A percentile compares a stretch with the other conserved stretches of the same genome.
These are phyloP conservation scores for Eupithecia exiguata DNA, from an alignment of 2,888 invertebrate genomes.

Conservation along the genomic window DNA sequence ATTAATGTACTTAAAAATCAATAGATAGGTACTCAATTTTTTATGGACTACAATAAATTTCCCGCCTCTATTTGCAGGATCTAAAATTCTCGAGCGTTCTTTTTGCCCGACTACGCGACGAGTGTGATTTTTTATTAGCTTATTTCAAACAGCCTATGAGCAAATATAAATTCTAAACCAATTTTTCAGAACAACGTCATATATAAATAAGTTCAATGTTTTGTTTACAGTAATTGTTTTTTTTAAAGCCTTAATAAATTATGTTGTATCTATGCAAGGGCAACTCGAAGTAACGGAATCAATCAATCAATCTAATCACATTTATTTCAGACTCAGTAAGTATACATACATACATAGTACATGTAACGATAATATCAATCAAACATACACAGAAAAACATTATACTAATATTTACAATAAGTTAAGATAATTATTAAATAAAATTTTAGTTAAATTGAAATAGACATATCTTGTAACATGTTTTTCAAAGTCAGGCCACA, in stretches of 20 bases:
- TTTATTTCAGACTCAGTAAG: no score
- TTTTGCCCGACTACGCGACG: neutral
- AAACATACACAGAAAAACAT: no score
- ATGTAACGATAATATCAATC: no score
- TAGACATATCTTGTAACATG: no score
- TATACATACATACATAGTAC: no score
- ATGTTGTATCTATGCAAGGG: neutral
- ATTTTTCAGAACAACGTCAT: neutral
- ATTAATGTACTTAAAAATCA: neutral
- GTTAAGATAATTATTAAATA: no score
- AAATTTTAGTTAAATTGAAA: no score
- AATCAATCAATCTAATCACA: no score
- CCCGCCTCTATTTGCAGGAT: neutral
- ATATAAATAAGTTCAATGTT: neutral
- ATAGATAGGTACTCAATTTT: no score
- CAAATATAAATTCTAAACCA: neutral
- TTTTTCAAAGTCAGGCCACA: neutral
- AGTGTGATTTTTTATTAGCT: neutral
- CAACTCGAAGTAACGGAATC: neutral
- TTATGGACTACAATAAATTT: no score
- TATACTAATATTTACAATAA: no score
- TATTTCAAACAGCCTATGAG: neutral
- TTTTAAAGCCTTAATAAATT: constrained; percentile 15
- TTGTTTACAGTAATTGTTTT: constrained; percentile 9
- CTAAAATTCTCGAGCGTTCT: neutral